Evolutionary conservation across 92 coral and sea anemone genomes (phyloP).

Genomic region (Porites lobata): DNA sequence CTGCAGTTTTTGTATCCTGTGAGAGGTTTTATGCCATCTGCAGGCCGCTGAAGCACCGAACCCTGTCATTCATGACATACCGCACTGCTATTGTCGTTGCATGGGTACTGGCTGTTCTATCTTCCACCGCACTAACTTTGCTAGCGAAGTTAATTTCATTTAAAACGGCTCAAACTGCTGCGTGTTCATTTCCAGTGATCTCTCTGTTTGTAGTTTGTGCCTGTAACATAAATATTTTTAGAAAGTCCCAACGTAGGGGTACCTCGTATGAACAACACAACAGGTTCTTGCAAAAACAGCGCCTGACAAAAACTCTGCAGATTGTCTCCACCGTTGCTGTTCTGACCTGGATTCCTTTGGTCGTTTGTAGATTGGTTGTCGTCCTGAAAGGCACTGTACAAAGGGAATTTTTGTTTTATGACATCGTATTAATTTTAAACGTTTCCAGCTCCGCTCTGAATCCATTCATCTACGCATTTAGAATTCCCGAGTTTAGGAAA

Average conservation of each 20-base stretch:
- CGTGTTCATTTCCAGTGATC: not conserved
- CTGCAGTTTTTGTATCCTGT: not conserved
- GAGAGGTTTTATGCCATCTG: not conserved
- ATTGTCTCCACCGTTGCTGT: not conserved
- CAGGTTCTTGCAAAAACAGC: constrained; percentile 5
- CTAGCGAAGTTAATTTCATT: not conserved
- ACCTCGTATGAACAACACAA: not conserved
- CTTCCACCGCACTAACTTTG: not conserved
- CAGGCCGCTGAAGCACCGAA: constrained; percentile 13
- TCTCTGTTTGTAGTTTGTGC: not conserved
- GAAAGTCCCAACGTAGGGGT: not conserved
- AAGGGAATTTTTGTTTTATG: not conserved
- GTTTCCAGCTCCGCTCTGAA: not conserved
- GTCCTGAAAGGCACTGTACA: not conserved
- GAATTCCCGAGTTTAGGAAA: not conserved
- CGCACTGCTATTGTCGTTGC: not conserved
- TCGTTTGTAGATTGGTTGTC: not conserved
- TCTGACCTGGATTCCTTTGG: not conserved
- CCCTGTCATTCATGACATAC: not conserved
- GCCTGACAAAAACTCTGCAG: not conserved
- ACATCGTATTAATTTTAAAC: not conserved
- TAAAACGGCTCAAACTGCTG: not conserved
- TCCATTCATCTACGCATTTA: not conserved
- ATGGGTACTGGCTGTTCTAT: not conserved
- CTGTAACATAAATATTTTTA: not conserved